phyloP scores from a whole-genome alignment of 2,113 vertebrate species.

The Vireo altiloquus region DNA sequence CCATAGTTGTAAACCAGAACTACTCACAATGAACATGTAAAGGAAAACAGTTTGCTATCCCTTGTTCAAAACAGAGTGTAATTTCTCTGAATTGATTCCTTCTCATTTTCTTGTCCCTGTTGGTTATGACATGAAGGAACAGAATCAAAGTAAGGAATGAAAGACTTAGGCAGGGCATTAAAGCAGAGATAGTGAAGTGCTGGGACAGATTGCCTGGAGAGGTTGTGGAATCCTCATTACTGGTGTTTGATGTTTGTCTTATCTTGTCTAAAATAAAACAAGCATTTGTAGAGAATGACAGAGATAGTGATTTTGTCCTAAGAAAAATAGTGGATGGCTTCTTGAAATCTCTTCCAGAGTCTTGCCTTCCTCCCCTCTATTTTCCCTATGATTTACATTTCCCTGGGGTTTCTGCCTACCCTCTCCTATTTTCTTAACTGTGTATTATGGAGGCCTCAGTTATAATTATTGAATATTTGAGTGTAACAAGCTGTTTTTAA shows the following conservation, averaged over 20 bases:
- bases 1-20: not conserved
- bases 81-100: not conserved
- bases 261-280: not conserved
- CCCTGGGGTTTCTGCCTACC: not conserved
- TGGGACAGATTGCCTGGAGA: not conserved
- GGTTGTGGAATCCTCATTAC: not conserved
- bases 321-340: not conserved
- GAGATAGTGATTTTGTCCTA: not conserved
- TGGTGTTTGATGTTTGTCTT: not conserved
- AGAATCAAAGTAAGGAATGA: not conserved
- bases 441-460: not conserved
- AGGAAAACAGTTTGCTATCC: not conserved
- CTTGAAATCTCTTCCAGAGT: not conserved
- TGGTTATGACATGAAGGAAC: not conserved
- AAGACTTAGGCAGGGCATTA: not conserved
- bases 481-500: not conserved
- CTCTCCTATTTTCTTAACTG: not conserved
- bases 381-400: not conserved
- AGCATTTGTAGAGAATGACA: not conserved
- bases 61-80: not conserved
- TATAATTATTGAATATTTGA: not conserved
- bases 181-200: not conserved
- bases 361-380: not conserved
- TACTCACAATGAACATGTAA: not conserved
- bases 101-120: not conserved